Base-by-base conservation (phyloP, 1,140 invertebrate genomes). In the Harlomillsia oculata region DNA sequence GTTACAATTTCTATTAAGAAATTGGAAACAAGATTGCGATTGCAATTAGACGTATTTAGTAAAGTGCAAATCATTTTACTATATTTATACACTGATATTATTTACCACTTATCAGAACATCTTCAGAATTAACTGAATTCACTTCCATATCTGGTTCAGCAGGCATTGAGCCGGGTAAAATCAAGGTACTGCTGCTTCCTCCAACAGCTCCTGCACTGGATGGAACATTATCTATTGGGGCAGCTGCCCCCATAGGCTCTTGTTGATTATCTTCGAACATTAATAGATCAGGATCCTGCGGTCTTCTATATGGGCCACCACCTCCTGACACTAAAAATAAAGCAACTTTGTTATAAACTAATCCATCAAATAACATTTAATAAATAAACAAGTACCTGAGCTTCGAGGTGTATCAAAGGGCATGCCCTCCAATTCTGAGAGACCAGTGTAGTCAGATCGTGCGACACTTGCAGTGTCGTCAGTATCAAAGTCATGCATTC, bases 401-500 rank as follows among this genome's bases (percentile, higher is more conserved):
- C 59, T 62, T 30, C 64, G 20, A 25, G 64, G 64, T 6, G 64
- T 65, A 25, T 65, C 64, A 32, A 53, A 56, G 46, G 65, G 69
- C 60, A 72, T 72, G 67, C 78, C 72, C 34, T 71, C 69, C 46
- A 80, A 79, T 71, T 83, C 82, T 0, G 80, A 82, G 58, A 81
- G 72, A 2, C 77, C 79, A 9, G 81, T 82, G 65, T 85, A 83
- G 68, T 87, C 84, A 16, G 82, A 84, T 64, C 82, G 72, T 1
- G 82, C 82, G 11, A 87, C 82, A 71, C 84, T 86, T 0, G 76
- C 79, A 40, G 82, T 81, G 62, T 89, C 85, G 67, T 89, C 85
- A 9, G 83, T 86, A 66, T 89, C 86, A 18, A 89, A 80, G 73
- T 97, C 92, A 1, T 85, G 87, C 57, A 95, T 75, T 43, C 90